phyloP scores from a whole-genome alignment of 2,797 vertebrate genomes.

The Vireo griseus region DNA sequence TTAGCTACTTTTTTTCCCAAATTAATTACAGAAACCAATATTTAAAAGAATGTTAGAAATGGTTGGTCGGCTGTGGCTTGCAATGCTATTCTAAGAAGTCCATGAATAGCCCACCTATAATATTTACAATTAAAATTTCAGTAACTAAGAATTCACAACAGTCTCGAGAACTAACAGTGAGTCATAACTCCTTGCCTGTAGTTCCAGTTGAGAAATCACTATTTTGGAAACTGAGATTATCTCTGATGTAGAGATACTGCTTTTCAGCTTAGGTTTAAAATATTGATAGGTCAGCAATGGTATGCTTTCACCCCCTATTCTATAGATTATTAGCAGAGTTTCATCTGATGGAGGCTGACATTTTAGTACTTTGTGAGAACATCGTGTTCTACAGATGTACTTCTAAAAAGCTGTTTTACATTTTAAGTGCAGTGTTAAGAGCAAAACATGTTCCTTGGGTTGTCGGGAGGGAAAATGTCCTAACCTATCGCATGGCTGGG shows the following conservation, averaged over 20 bases:
- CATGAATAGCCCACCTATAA: neutral
- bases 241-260: neutral
- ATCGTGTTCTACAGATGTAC: neutral
- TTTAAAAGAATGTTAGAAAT: neutral
- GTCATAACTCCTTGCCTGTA: neutral
- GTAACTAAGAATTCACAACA: neutral
- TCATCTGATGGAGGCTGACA: neutral
- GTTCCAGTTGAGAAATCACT: neutral
- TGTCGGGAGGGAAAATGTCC: neutral
- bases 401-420: neutral
- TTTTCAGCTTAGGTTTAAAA: neutral
- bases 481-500: neutral
- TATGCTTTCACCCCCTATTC: neutral
- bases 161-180: neutral
- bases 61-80: neutral
- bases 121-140: neutral
- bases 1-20: neutral
- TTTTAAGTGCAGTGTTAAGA: neutral
- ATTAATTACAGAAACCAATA: neutral
- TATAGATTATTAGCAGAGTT: neutral
- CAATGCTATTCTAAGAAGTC: neutral
- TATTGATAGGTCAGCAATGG: neutral
- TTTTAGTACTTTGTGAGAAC: neutral
- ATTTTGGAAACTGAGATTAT: neutral
- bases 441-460: neutral